Evolutionary conservation across 1,140 invertebrate genomes (phyloP).

Genomic region (Solenopsis fugax): DNA sequence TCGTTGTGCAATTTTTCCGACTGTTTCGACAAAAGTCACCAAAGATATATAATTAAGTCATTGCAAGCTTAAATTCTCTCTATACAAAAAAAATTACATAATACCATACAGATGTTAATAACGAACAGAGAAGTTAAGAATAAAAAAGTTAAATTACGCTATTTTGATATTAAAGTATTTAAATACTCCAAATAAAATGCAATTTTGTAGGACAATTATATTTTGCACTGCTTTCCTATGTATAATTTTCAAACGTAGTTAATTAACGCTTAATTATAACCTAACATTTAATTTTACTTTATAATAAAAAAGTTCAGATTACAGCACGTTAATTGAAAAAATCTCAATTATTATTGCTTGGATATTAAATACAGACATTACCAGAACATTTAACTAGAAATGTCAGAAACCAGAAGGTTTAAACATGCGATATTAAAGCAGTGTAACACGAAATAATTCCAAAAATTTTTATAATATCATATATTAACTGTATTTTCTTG

Average conservation of each 20-base stretch:
- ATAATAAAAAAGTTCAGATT: not conserved
- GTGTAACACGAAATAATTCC: slow-evolving; percentile 8
- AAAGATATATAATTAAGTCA: not conserved
- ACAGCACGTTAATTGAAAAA: not conserved
- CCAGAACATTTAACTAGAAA: not conserved
- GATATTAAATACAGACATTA: slow-evolving; percentile 12
- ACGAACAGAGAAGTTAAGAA: not conserved
- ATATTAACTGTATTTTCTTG: not conserved
- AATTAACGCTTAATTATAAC: not conserved
- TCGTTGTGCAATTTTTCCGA: slow-evolving; percentile 6
- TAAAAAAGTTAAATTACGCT: not conserved
- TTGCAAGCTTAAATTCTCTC: not conserved
- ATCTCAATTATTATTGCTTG: not conserved
- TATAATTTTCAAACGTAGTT: not conserved
- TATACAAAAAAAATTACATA: not conserved
- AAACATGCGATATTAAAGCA: not conserved
- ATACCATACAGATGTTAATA: not conserved
- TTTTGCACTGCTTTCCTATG: not conserved
- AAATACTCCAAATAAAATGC: not conserved
- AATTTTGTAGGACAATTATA: not conserved
- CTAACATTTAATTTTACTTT: not conserved
- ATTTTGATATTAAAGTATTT: not conserved
- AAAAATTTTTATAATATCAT: slow-evolving; percentile 15
- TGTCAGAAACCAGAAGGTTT: not conserved
- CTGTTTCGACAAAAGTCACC: slow-evolving; percentile 3